Evolutionary conservation across 2,797 vertebrate species (phyloP), one percentile per base, ranked within the genome.

Genomic region (Gymnodraco acuticeps): DNA sequence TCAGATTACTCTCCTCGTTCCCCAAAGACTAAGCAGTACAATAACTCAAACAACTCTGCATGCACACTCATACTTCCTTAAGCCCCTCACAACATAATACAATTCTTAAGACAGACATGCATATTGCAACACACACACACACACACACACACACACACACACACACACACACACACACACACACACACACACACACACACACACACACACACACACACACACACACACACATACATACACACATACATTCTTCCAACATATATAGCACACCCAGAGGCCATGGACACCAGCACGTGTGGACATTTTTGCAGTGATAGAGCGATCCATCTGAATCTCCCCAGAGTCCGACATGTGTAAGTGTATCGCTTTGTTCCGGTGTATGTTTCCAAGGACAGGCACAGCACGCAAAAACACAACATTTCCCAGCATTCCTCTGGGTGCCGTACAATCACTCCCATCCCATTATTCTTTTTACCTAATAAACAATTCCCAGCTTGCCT

Each of bases 361-460:
- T 19, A 15, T n/a, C 58, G 23, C 6, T 45, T 38, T 38, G 33
- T 38, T 38, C 33, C 33, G 8, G 33, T 38, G 33, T 60, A 45
- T 78, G 43, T 82, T 78, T 78, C 48, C 67, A 84, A 66, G 70
- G 65, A 62, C 66, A 70, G 53, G 82, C 23, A 70, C 45, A 78
- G 61, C 17, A 45, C 66, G 73, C 55, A 80, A 87, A 84, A 85
- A 64, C 59, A 70, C 33, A 1, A 45, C 12, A 64, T 75, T 83
- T 79, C 73, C 48, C 54, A 78, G 41, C 17, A 20, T 70, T 77
- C 83, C 70, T 78, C 50, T 63, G 78, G 70, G 80, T 58, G 47
- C 65, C 20, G 1, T 78, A 42, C 23, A 75, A n/a, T 78, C 64
- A 54, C 56, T 67, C 58, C 51, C 38, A 50, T 70, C 60, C 0